Evolutionary conservation across 2,113 vertebrate genomes (phyloP).

Genomic region (Myotis davidii): DNA sequence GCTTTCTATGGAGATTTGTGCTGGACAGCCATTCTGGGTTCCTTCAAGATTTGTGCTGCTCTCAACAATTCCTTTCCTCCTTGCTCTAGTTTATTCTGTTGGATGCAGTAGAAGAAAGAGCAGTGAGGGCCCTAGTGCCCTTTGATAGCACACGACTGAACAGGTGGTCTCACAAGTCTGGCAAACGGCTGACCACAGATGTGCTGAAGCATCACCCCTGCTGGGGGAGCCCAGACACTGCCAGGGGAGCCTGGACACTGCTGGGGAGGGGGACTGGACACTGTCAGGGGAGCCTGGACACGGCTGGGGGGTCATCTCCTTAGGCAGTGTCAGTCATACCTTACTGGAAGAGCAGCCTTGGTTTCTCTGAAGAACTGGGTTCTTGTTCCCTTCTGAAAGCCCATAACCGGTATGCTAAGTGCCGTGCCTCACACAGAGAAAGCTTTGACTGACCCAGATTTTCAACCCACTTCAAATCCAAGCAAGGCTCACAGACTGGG

Average conservation of each 20-base stretch:
- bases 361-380: neutral
- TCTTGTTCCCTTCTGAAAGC: neutral
- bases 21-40: neutral
- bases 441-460: neutral
- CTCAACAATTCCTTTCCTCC: neutral
- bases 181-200: neutral
- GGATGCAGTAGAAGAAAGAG: neutral
- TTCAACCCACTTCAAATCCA: neutral
- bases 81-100: neutral
- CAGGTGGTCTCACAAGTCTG: neutral
- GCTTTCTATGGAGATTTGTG: neutral
- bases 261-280: too few relatives aligned
- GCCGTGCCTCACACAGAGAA: neutral
- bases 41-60: neutral
- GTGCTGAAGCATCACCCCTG: neutral
- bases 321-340: neutral
- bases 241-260: too few relatives aligned
- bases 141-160: neutral
- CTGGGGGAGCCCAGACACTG: neutral
- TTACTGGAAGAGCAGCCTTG: neutral
- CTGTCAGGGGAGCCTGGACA: too few relatives aligned
- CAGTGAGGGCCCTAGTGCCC: neutral
- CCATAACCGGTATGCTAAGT: neutral
- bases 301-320: too few relatives aligned
- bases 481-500: neutral